Percentiles rank a stretch among this genome's conserved stretches.
Evolutionary conservation across 1,140 invertebrate genomes (phyloP).

Genomic region (Parasteatoda tepidariorum): DNA sequence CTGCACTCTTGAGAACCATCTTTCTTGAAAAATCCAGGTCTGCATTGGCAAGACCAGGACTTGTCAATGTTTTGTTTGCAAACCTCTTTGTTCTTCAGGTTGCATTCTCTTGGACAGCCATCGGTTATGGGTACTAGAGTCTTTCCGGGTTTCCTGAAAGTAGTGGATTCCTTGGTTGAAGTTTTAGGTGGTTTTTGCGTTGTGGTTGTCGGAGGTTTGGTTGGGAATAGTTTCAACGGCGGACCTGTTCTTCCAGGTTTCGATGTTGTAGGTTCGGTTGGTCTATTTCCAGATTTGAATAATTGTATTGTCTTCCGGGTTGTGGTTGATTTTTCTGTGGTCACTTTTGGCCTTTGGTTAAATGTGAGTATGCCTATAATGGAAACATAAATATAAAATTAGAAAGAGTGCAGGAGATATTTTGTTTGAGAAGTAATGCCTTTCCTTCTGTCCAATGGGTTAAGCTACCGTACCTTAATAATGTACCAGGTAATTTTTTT

Average conservation of each 20-base stretch:
- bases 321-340: background rate
- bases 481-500: no score
- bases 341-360: background rate
- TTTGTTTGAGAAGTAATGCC: no score
- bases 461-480: no score
- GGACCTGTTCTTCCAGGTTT: constrained; percentile 32
- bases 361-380: background rate
- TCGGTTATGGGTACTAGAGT: constrained; percentile 37
- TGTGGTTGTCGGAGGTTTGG: constrained; percentile 52
- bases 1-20: constrained; percentile 86
- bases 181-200: constrained; percentile 22
- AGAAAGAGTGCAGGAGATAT: no score
- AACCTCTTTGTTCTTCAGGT: constrained; percentile 81
- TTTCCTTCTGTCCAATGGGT: no score
- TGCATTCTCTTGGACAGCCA: constrained; percentile 75
- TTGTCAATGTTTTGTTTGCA: constrained; percentile 71
- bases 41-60: constrained; percentile 58
- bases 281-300: constrained; percentile 54
- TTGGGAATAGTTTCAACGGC: constrained; percentile 51
- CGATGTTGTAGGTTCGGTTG: constrained; percentile 41
- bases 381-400: background rate
- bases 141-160: constrained; percentile 44
- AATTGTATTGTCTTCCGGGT: constrained; percentile 42
- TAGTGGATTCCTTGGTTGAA: constrained; percentile 6
- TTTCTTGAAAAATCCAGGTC: constrained; percentile 75